Percentiles rank a stretch among this genome's conserved stretches.
These are phyloP conservation scores for Eremophila alpestris DNA, from an alignment of 2,797 vertebrate species.

Conservation along the genomic window DNA sequence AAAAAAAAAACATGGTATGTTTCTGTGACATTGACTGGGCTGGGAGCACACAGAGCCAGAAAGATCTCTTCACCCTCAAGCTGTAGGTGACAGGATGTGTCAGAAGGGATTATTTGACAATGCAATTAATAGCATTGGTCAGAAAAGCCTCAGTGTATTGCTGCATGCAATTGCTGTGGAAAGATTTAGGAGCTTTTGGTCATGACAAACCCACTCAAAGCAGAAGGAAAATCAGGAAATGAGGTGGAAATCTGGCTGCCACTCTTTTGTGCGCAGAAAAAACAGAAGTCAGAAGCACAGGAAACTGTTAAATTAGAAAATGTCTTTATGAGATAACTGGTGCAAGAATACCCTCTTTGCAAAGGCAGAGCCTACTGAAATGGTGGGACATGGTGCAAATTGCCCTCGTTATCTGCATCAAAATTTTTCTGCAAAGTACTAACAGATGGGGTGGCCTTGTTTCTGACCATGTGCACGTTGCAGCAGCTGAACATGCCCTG, in stretches of 20 bases:
- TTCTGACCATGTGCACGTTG: background rate
- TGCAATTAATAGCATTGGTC: background rate
- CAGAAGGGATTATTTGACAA: background rate
- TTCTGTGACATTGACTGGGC: background rate
- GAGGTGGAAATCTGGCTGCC: conserved; percentile 27
- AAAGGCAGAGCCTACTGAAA: background rate
- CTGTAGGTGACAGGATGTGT: background rate
- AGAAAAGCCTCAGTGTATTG: background rate
- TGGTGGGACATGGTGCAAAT: background rate
- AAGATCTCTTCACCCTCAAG: background rate
- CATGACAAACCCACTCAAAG: background rate
- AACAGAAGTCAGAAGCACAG: conserved; percentile 19
- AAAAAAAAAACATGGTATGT: background rate
- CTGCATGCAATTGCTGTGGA: background rate
- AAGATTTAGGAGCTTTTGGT: conserved; percentile 23
- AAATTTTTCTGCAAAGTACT: conserved; percentile 17
- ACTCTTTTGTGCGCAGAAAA: conserved; percentile 10
- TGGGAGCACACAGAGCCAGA: background rate
- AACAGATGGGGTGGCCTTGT: background rate
- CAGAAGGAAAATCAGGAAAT: conserved; percentile 42
- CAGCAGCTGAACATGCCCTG: background rate
- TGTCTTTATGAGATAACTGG: conserved; percentile 60
- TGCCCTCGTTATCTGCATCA: background rate
- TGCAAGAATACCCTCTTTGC: background rate
- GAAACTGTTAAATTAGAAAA: conserved; percentile 66